Evolutionary conservation across 2,113 vertebrate species (phyloP).

Genomic region (Hydrochoerus hydrochaeris): DNA sequence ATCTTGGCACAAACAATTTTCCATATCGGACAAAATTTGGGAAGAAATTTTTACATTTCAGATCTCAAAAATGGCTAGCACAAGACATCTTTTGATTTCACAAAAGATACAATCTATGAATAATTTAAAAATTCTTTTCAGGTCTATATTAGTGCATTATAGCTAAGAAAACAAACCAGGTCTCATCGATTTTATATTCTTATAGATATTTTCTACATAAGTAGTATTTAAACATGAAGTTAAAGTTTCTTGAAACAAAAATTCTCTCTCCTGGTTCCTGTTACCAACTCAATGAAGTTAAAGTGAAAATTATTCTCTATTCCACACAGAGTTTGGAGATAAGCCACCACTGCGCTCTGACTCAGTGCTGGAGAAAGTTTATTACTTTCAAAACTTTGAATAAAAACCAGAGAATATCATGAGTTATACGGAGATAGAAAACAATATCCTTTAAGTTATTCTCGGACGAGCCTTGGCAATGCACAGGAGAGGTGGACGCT

Average conservation of each 20-base stretch:
- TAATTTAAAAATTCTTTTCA: conserved; percentile 10
- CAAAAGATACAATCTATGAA: background rate
- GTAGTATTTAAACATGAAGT: conserved; percentile 37
- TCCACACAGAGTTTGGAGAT: conserved; percentile 15
- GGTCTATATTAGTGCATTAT: background rate
- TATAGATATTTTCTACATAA: conserved; percentile 22
- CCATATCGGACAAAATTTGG: background rate
- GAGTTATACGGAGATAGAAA: conserved; percentile 67
- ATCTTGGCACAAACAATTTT: background rate
- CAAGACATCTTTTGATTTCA: conserved; percentile 3
- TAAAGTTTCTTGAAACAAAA: conserved; percentile 59
- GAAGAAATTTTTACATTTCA: conserved; percentile 13
- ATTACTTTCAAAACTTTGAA: conserved; percentile 57
- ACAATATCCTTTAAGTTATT: conserved; percentile 37
- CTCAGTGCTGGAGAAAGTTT: conserved; percentile 29
- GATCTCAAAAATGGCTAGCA: background rate
- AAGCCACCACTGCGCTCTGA: conserved; percentile 36
- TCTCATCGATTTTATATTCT: conserved; percentile 50
- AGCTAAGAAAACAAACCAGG: conserved; percentile 4
- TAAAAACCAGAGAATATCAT: conserved; percentile 55
- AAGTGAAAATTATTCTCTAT: conserved; percentile 51
- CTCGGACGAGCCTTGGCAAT: conserved; percentile 56
- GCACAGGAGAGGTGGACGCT: background rate
- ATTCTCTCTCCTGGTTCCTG: conserved; percentile 3
- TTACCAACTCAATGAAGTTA: conserved; percentile 45